A percentile compares a stretch with the other conserved stretches of the same genome.
Evolutionary conservation across 2,888 invertebrate genomes (phyloP).

Genomic region (Rosalia funebris): DNA sequence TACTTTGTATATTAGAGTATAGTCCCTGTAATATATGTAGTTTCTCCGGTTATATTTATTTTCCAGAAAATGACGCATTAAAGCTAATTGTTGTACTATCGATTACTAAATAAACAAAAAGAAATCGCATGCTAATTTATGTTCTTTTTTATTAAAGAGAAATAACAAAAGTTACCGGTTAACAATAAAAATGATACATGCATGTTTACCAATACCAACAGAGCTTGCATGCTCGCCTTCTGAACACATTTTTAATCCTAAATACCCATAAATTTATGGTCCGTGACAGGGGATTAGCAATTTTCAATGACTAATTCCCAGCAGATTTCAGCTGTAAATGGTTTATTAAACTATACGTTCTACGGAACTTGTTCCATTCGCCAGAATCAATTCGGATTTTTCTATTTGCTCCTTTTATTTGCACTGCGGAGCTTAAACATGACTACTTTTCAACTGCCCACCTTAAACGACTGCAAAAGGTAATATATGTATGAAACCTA

Average conservation of each 20-base stretch:
- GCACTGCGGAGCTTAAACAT: background rate
- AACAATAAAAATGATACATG: constrained; percentile 13
- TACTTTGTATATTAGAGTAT: no score
- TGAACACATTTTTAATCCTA: constrained; percentile 31
- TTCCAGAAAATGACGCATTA: no score
- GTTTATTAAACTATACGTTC: constrained; percentile 41
- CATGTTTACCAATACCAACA: constrained; percentile 2
- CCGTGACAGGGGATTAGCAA: constrained; percentile 41
- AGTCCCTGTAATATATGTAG: no score
- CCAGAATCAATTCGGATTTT: constrained; percentile 30
- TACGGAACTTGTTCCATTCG: constrained; percentile 32
- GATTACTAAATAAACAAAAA: no score
- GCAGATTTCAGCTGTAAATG: constrained; percentile 43
- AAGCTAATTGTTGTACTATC: no score
- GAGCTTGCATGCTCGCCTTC: constrained; percentile 7
- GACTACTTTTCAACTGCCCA: no score
- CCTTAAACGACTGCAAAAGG: no score
- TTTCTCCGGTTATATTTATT: no score
- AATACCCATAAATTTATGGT: constrained; percentile 37
- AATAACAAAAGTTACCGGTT: no score
- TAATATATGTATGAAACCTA: no score
- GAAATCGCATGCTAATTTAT: no score
- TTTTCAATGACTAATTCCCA: constrained; percentile 44
- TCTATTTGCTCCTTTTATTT: constrained; percentile 10
- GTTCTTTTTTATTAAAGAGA: no score